A percentile compares a stretch with the other conserved stretches of the same genome.
Evolutionary conservation across 2,888 invertebrate species (phyloP).

Genomic region (Luperina testacea): DNA sequence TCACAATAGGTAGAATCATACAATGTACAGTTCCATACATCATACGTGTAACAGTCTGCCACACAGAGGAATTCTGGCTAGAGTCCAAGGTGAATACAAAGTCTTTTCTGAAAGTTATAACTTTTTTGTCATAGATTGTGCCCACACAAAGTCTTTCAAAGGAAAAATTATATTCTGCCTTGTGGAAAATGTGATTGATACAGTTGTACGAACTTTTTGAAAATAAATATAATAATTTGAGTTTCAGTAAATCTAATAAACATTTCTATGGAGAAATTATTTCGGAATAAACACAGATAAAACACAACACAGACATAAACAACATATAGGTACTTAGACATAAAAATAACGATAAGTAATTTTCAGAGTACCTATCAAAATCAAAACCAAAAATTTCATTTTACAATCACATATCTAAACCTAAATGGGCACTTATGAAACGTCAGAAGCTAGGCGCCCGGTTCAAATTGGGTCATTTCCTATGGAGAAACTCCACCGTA

Average conservation of each 20-base stretch:
- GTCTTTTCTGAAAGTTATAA: not conserved
- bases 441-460: too few relatives aligned
- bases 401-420: too few relatives aligned
- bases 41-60: constrained; percentile 4
- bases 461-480: too few relatives aligned
- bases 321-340: too few relatives aligned
- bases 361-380: too few relatives aligned
- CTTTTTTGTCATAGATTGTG: not conserved
- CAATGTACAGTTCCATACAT: constrained; percentile 23
- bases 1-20: not conserved
- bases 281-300: too few relatives aligned
- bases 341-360: too few relatives aligned
- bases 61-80: constrained; percentile 8
- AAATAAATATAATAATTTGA: not conserved
- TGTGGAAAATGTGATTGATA: not conserved
- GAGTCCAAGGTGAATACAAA: constrained; percentile 24
- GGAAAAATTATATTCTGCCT: not conserved
- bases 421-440: too few relatives aligned
- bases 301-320: too few relatives aligned
- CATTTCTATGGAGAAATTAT: not conserved
- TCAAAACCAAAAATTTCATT: too few relatives aligned
- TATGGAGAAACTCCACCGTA: too few relatives aligned
- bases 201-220: not conserved
- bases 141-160: not conserved
- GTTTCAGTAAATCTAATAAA: not conserved